A percentile compares a stretch with the other conserved stretches of the same genome.
These are phyloP conservation scores for Cavia aperea DNA, from an alignment of 2,113 vertebrate genomes.

Conservation along the genomic window DNA sequence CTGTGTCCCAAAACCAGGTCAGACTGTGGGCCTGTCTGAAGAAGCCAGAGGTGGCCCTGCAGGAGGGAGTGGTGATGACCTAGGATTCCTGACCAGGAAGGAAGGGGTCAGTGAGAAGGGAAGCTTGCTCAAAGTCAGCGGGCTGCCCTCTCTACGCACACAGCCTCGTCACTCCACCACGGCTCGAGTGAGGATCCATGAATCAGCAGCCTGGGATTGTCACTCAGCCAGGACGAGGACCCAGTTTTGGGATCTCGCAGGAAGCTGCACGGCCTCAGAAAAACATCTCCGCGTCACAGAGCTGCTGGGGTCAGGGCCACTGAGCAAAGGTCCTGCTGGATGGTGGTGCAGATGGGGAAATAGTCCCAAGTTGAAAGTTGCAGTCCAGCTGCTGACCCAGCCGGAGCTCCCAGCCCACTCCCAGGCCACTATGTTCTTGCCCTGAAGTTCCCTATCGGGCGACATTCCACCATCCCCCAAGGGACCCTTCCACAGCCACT, in stretches of 20 bases:
- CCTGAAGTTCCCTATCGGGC: neutral
- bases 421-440: neutral
- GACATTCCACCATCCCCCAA: conserved; percentile 32
- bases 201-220: neutral
- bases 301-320: neutral
- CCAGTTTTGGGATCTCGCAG: neutral
- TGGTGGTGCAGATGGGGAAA: neutral
- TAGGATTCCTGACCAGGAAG: neutral
- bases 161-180: neutral
- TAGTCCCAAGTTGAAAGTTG: neutral
- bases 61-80: no score
- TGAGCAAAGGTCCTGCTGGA: neutral
- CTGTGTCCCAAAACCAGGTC: neutral
- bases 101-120: neutral
- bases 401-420: neutral
- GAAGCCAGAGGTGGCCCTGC: neutral
- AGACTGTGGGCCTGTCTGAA: neutral
- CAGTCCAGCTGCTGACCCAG: neutral
- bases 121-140: neutral
- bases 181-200: neutral
- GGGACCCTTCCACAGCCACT: conserved; percentile 4
- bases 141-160: neutral
- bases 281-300: neutral
- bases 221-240: neutral
- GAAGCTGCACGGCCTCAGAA: neutral